Conservation (phyloP, 2,888 invertebrate genomes). For the Lasius fuliginosus region DNA sequence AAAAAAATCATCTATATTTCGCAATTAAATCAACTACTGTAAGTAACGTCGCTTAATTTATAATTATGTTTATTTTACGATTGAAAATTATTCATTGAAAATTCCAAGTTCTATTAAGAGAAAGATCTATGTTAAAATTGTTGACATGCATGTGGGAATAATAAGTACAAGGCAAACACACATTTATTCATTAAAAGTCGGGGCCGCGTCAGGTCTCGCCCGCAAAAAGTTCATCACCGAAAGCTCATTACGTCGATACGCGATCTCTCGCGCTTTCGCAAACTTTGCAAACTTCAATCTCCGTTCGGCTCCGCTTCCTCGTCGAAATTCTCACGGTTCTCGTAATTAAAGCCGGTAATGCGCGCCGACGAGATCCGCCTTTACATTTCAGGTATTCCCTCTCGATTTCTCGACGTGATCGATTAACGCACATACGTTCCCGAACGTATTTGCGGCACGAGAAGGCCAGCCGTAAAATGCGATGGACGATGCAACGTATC, state of each 20-base stretch:
- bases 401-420: conserved; percentile 65
- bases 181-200: conserved; percentile 33
- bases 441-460: conserved; percentile 55
- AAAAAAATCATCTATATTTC: neutral
- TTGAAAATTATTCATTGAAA: neutral
- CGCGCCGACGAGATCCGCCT: conserved; percentile 64
- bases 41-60: neutral
- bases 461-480: neutral
- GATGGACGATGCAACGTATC: conserved; percentile 9
- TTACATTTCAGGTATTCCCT: conserved; percentile 62
- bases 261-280: conserved; percentile 65
- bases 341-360: conserved; percentile 72
- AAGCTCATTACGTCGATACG: conserved; percentile 68
- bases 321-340: conserved; percentile 73
- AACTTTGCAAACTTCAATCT: conserved; percentile 69
- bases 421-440: conserved; percentile 63
- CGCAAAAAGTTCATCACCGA: conserved; percentile 45
- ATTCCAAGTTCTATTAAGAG: neutral
- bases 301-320: conserved; percentile 55
- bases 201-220: conserved; percentile 12
- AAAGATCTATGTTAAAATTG: neutral
- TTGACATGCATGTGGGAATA: neutral
- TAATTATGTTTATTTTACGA: neutral
- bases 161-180: conserved; percentile 29
- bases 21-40: too few species aligned